These are phyloP conservation scores for Plutella xylostella DNA, from an alignment of 2,888 invertebrate genomes.

Conservation along the genomic window DNA sequence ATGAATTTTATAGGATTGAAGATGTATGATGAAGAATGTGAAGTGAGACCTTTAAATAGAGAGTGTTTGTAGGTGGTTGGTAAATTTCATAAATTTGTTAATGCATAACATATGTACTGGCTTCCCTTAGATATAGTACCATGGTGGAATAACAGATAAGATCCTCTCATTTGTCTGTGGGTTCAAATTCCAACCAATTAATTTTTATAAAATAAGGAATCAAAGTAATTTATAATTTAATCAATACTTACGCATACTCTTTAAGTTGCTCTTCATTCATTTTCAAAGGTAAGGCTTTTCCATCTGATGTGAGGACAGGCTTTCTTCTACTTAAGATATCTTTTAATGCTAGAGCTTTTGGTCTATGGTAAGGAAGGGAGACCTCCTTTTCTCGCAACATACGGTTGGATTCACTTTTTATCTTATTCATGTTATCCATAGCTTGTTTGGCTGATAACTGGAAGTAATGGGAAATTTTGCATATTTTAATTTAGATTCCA, in stretches of 20 bases:
- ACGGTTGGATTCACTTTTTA: constrained; percentile 87
- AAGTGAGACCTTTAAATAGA: too few species aligned
- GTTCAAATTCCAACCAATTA: too few species aligned
- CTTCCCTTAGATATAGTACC: too few species aligned
- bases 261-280: constrained; percentile 76
- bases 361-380: constrained; percentile 87
- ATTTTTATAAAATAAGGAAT: too few species aligned
- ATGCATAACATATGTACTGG: too few species aligned
- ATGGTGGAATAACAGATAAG: too few species aligned
- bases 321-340: constrained; percentile 76
- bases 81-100: too few species aligned
- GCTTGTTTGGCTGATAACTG: constrained; percentile 77
- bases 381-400: constrained; percentile 81
- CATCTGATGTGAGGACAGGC: constrained; percentile 43
- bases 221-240: background rate
- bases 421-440: constrained; percentile 77
- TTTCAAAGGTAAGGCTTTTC: constrained; percentile 64
- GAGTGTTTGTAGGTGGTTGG: too few species aligned
- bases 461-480: constrained; percentile 7
- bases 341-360: constrained; percentile 81
- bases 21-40: too few species aligned
- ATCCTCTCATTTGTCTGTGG: too few species aligned
- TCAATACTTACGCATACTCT: constrained; percentile 72
- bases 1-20: too few species aligned
- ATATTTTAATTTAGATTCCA: background rate